phyloP scores from a whole-genome alignment of 1,140 invertebrate species.

The Mesaphorura yosii region DNA sequence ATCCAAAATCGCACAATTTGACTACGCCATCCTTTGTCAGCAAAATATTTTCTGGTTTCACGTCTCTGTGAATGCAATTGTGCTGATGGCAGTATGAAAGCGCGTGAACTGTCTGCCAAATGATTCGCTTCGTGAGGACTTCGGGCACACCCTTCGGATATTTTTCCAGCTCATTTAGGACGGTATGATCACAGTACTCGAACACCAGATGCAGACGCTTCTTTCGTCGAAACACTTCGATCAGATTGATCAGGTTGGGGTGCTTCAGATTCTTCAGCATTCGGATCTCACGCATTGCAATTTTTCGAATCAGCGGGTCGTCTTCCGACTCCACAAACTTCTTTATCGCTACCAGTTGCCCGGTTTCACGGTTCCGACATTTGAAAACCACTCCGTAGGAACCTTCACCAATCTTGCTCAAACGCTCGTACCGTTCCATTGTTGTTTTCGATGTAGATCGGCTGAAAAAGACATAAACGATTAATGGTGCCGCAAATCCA shows the following conservation, averaged over 20 bases:
- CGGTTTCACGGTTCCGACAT: constrained; percentile 90
- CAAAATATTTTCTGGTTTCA: constrained; percentile 98
- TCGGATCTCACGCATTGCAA: constrained; percentile 91
- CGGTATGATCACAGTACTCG: constrained; percentile 95
- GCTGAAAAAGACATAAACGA: constrained; percentile 41
- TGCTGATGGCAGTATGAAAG: constrained; percentile 92
- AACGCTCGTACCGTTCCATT: constrained; percentile 97
- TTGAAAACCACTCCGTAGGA: constrained; percentile 98
- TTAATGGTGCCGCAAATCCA: too few species aligned
- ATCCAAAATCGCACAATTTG: constrained; percentile 97
- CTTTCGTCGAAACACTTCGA: constrained; percentile 96
- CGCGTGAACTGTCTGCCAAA: constrained; percentile 89
- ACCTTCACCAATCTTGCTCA: constrained; percentile 92
- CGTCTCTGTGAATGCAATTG: constrained; percentile 91
- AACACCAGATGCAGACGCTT: constrained; percentile 94
- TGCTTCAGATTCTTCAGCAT: constrained; percentile 98
- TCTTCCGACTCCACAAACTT: constrained; percentile 98
- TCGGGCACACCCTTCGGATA: constrained; percentile 71
- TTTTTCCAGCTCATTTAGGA: constrained; percentile 90
- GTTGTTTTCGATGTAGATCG: constrained; percentile 67
- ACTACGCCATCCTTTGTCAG: constrained; percentile 87
- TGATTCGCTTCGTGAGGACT: constrained; percentile 74
- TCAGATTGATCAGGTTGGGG: constrained; percentile 89
- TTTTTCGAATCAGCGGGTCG: constrained; percentile 95
- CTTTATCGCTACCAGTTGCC: constrained; percentile 94